A percentile compares a stretch with the other conserved stretches of the same genome.
Conservation (phyloP, 2,888 invertebrate genomes). For the Pseudolycoriella hygida region DNA sequence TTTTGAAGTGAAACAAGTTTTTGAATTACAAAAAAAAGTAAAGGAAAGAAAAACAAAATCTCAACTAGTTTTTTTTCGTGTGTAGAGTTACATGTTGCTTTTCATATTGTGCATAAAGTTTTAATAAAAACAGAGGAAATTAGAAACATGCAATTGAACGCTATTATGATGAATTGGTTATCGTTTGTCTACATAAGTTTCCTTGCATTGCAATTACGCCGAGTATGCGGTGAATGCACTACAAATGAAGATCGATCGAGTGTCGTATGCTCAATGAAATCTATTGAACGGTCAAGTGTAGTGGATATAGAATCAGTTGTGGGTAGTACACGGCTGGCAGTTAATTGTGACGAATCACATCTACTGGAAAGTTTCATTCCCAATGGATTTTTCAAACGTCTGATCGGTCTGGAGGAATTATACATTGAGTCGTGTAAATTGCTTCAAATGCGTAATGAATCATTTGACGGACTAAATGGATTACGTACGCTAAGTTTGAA, state of each 20-base stretch:
- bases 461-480: slow-evolving; percentile 64
- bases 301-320: background rate
- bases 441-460: slow-evolving; percentile 51
- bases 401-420: slow-evolving; percentile 43
- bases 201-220: background rate
- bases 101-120: too few relatives aligned
- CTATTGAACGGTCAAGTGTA: slow-evolving; percentile 3
- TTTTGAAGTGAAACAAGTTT: background rate
- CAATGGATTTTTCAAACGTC: slow-evolving; percentile 1
- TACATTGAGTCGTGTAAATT: slow-evolving; percentile 66
- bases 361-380: slow-evolving; percentile 3
- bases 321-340: background rate
- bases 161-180: too few relatives aligned
- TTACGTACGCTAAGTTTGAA: slow-evolving; percentile 48
- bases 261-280: slow-evolving; percentile 4
- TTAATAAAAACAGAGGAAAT: too few relatives aligned
- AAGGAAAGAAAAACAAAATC: background rate
- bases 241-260: slow-evolving; percentile 1
- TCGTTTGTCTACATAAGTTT: background rate
- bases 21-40: background rate
- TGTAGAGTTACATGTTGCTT: too few relatives aligned
- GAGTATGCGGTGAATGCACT: background rate
- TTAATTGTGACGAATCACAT: slow-evolving; percentile 4
- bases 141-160: too few relatives aligned
- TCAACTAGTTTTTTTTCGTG: background rate